Evolutionary conservation across 37 sponge, comb jelly and placozoan species (phyloP), one percentile per base, ranked within the genome.

Genomic region (Dysidea cf. avara): DNA sequence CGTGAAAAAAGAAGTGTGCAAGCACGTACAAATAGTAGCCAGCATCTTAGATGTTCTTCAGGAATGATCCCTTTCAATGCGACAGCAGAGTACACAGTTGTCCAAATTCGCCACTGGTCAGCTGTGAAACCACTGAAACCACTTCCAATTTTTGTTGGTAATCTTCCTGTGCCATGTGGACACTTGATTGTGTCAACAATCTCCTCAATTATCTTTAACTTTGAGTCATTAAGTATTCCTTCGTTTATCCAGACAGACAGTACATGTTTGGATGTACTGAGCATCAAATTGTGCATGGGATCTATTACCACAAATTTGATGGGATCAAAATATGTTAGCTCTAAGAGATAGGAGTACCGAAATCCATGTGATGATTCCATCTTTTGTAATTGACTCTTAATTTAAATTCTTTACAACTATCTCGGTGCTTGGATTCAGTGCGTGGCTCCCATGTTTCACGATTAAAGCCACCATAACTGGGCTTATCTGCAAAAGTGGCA

Each of bases 1-100:
- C 82, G 72, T n/a, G 29, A 22, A 36, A 54, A 53, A 0, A 87
- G 53, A 18, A 81, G 32, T 20, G 21, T 48, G 12, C 75, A 81
- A 26, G 87, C 87, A 61, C 62, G 65, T 0, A 87, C 87, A 77
- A 71, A 87, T 28, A 87, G 39, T 5, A 81, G 51, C 87, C 87
- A 87, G 22, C 77, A 77, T 1, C 34, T 25, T 21, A 75, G 64
- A 35, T 80, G 64, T 0, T 62, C 43, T 39, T 57, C 12, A 28
- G 81, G 81, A 1, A 87, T 50, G 31, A 87, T 76, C 0, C 54
- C 53, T 53, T 81, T 66, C n/a, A 87, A 28, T 7, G 70, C 38
- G 38, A 81, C 36, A 14, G 82, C 72, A 39, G 87, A 87, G 56
- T 76, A 81, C 21, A 87, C 60, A 35, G 61, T 64, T 22, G 60